A percentile compares a stretch with the other conserved stretches of the same genome.
phyloP scores from a whole-genome alignment of 1,140 invertebrate species.

The Bradynema listronoti region DNA sequence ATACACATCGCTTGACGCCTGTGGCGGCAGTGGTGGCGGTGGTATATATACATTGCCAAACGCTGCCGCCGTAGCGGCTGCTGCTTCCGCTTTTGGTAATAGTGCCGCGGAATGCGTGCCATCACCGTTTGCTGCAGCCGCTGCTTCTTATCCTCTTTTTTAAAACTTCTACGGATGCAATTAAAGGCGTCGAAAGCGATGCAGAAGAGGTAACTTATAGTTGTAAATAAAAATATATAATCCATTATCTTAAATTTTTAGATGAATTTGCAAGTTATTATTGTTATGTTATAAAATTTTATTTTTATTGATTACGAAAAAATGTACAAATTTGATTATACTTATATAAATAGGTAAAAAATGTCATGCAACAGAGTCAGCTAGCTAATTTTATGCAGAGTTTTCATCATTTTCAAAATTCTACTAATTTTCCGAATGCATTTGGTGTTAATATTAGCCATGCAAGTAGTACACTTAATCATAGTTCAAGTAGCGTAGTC shows the following conservation, averaged over 20 bases:
- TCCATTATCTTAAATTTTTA: neutral
- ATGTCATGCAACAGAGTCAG: neutral
- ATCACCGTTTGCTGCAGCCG: neutral
- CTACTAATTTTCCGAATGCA: neutral
- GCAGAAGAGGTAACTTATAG: neutral
- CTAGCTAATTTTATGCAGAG: conserved; percentile 4
- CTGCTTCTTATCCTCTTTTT: neutral
- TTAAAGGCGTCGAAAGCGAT: neutral
- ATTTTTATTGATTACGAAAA: neutral
- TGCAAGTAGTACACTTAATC: neutral
- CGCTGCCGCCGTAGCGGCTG: neutral
- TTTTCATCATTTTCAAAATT: neutral
- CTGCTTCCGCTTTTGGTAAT: neutral
- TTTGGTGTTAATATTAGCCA: neutral
- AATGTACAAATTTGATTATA: neutral
- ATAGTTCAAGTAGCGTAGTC: neutral
- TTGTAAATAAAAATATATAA: neutral
- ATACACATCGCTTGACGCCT: neutral
- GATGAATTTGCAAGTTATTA: neutral
- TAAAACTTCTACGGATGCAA: neutral
- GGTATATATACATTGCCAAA: neutral
- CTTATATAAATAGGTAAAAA: neutral
- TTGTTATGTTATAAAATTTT: neutral
- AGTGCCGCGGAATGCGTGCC: neutral
- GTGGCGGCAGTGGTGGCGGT: neutral